Evolutionary conservation across 2,888 invertebrate species (phyloP), one percentile per base, ranked within the genome.

Genomic region (Yponomeuta sedellus): DNA sequence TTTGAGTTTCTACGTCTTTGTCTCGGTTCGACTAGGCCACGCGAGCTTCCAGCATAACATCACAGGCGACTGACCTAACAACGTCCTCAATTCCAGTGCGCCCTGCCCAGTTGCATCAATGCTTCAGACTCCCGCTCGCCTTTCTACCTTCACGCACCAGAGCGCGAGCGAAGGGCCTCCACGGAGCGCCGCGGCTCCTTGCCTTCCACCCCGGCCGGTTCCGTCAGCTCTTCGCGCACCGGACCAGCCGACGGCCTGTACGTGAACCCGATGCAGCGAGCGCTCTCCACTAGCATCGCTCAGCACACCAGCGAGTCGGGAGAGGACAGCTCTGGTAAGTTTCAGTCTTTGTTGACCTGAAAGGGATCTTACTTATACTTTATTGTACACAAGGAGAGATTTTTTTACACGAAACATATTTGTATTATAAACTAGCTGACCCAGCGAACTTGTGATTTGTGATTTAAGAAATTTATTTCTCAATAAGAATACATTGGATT

Each of bases 181-280:
- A 71, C 75, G 3, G 80, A 79, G 57, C 82, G 88, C 44, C 77
- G 91, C 68, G 81, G 87, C 25, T 83, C 91, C 67, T 67, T 91
- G 6, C 83, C 89, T 10, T 86, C 89, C 63, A 82, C 85, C 1
- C 77, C 77, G 68, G 82, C 77, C 78, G 69, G 94, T 94, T 79
- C 94, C 61, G 19, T 86, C 0, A 68, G 68, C 56, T 69, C 70
- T 19, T 64, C 94, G 52, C 94, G 88, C 20, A 82, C 89, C 73
- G 79, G 93, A 68, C 94, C 94, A 0, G 94, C 95, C 67, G 96
- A 97, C 74, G 97, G 97, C 0, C 92, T 97, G 59, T 97, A 97
- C 78, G 94, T 97, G 68, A 97, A 96, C 80, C 96, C 97, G 0
- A 96, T 97, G 96, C 93, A 92, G 73, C 83, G 92, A 57, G 78